Evolutionary conservation across 2,888 invertebrate genomes (phyloP).

Genomic region (Mesoligia furuncula): DNA sequence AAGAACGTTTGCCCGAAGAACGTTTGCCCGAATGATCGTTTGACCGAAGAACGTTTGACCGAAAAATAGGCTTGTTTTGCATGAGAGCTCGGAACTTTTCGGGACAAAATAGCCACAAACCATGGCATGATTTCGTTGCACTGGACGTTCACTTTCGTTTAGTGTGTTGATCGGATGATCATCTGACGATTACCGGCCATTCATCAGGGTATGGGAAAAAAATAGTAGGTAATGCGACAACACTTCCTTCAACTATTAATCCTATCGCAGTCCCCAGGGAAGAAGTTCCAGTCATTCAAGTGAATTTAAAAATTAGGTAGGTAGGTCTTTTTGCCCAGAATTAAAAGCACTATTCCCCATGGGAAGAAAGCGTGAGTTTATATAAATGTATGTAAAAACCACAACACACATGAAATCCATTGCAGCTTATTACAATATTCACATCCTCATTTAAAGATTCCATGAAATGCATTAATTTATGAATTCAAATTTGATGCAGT

Average conservation of each 20-base stretch:
- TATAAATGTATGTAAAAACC: neutral
- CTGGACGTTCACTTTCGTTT: neutral
- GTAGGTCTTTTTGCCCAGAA: neutral
- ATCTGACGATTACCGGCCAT: neutral
- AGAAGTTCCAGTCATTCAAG: neutral
- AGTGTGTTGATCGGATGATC: neutral
- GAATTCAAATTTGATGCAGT: conserved; percentile 7
- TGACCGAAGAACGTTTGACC: neutral
- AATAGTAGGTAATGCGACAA: neutral
- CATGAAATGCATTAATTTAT: conserved; percentile 9
- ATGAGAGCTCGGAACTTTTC: neutral
- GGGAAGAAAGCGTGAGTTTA: too few relatives aligned
- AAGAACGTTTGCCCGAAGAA: neutral
- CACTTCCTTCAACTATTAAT: neutral
- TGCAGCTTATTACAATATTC: neutral
- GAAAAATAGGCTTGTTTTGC: neutral
- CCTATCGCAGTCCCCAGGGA: neutral
- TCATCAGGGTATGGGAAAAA: neutral
- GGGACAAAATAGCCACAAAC: neutral
- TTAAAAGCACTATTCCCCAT: too few relatives aligned
- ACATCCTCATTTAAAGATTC: neutral
- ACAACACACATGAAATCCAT: neutral
- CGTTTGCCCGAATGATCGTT: neutral
- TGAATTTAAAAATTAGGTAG: neutral
- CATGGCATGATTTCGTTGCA: neutral